Base-by-base conservation (phyloP, 1,140 invertebrate species). In the Philaenus spumarius region DNA sequence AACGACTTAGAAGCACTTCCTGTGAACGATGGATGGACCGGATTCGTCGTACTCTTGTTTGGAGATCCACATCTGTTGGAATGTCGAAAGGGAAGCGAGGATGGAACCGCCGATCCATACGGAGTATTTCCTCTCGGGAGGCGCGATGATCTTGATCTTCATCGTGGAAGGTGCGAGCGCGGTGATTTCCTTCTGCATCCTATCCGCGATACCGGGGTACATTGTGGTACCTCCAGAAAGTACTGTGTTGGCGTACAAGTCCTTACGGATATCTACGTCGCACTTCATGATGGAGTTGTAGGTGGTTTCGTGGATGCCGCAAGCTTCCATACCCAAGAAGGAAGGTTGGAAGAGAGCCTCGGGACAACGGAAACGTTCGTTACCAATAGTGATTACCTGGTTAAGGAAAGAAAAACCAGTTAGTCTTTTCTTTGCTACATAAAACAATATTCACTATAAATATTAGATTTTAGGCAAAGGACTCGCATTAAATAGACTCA, bases 251-350 rank as follows among this genome's bases (percentile, higher is more conserved):
- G 93, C 91, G 75, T 95, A 96, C 77, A 95, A 78, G 78, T 95
- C 93, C 82, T 92, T 92, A 78, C 89, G 83, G 79, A 93, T 93
- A 72, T 93, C 90, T 23, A 94, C 89, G 72, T 95, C 92, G 78
- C 92, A 95, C 82, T 95, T 95, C 92, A 95, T 95, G 80, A 97
- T 95, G 64, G 90, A 93, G 80, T 95, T 95, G 85, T 93, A 95
- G 51, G 90, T 90, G 66, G 93, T 95, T 77, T 95, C 92, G 72
- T 94, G 90, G 75, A 95, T 93, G 67, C 92, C 92, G 73, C 87
- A 90, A 50, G 90, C 90, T 84, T 95, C 93, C 91, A 95, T 95
- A 74, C 93, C 90, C 77, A 94, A 74, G 87, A 94, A 95, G 56
- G 88, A 90, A 63, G 93, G 92, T 75, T 95, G 93, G 90, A 97